These are phyloP conservation scores for Drosophila arizonae DNA, from an alignment of 1,140 invertebrate species.

Conservation along the genomic window DNA sequence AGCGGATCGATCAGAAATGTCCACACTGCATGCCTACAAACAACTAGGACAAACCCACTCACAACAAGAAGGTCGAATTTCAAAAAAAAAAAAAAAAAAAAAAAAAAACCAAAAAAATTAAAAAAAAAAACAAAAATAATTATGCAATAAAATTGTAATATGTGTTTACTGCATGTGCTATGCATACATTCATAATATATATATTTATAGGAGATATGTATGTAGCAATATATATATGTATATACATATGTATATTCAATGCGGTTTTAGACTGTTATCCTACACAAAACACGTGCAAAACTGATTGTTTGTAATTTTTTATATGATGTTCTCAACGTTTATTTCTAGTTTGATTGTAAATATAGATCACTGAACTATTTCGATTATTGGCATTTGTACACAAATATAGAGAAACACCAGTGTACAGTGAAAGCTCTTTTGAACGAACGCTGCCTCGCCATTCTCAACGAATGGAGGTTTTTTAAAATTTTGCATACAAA, in stretches of 20 bases:
- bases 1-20: conserved; percentile 24
- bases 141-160: conserved; percentile 52
- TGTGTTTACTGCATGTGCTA: conserved; percentile 37
- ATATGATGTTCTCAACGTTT: conserved; percentile 33
- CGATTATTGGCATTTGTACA: conserved; percentile 1
- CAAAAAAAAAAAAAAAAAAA: conserved; percentile 19
- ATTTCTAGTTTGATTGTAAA: conserved; percentile 44
- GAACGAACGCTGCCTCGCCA: background rate
- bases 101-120: conserved; percentile 2
- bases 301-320: conserved; percentile 33
- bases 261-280: conserved; percentile 41
- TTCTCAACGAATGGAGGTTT: background rate
- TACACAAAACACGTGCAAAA: conserved; percentile 18
- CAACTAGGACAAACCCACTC: conserved; percentile 7
- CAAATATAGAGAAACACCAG: background rate
- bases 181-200: background rate
- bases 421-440: background rate
- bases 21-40: conserved; percentile 15
- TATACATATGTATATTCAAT: conserved; percentile 7
- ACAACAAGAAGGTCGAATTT: conserved; percentile 35
- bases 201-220: conserved; percentile 7
- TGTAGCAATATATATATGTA: conserved; percentile 7
- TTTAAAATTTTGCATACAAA: too few relatives aligned
- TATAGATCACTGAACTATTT: conserved; percentile 35
- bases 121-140: conserved; percentile 9